Evolutionary conservation across 2,113 vertebrate genomes (phyloP), one percentile per base, ranked within the genome.

Genomic region (Gymnocephalus cernua): DNA sequence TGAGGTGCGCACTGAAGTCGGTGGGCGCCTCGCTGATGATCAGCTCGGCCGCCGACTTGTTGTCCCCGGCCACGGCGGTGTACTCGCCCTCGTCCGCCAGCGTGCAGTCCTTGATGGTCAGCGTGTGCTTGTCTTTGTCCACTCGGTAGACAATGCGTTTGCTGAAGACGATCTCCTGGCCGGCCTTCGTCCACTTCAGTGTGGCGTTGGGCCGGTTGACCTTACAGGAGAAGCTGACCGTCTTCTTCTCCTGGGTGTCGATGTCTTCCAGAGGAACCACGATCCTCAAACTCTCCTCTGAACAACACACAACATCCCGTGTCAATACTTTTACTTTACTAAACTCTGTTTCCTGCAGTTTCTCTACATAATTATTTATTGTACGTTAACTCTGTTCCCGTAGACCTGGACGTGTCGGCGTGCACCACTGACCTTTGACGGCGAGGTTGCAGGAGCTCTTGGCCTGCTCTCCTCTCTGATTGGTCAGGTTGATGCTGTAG

Each of bases 161-260:
- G 94, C 83, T 95, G 56, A 99, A 93, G 15, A 87, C 35, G 59
- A 99, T 93, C 91, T 99, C 98, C 93, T 97, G 94, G 16, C 97
- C 97, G 38, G 93, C 97, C 93, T 95, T 99, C 87, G 96, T 96
- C 98, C 98, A 99, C 59, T 96, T 97, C 53, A 99, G 92, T 0
- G 95, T 99, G 67, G 95, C 97, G 25, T 97, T 97, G 70, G 94
- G 96, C 84, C 96, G 95, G 92, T 99, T 99, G 68, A 99, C 98
- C 93, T 99, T 99, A 86, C 98, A 99, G 89, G 96, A 96, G 95
- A 99, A 99, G 57, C 95, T 97, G 82, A 97, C 94, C 0, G 96
- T 95, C 81, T 96, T 99, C 94, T 99, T 99, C 91, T 99, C 98
- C 95, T 98, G 98, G 29, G 98, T 99, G 93, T 99, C 98, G 62